These are phyloP conservation scores for Lytechinus pictus DNA, from an alignment of 35 echinoderm and acorn worm species.

Conservation along the genomic window DNA sequence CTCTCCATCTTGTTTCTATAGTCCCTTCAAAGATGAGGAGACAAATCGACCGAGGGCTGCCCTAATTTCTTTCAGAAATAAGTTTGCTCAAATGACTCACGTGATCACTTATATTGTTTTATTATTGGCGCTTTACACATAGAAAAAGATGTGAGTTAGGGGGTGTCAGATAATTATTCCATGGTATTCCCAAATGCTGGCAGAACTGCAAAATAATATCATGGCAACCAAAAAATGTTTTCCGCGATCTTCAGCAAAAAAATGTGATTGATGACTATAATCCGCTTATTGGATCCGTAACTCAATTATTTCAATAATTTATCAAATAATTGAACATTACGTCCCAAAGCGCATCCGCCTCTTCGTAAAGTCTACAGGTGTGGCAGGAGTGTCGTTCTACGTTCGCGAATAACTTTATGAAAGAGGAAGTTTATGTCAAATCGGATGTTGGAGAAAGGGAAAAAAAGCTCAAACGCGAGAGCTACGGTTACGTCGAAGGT, in stretches of 20 bases:
- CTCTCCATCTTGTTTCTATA: background rate
- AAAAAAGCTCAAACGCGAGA: too few species aligned
- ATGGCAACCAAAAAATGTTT: background rate
- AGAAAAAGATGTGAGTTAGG: background rate
- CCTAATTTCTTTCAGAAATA: background rate
- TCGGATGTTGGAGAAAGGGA: too few species aligned
- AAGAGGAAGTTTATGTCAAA: too few species aligned
- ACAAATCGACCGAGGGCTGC: background rate
- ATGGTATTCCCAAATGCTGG: background rate
- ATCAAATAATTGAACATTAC: background rate
- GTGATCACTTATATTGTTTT: background rate
- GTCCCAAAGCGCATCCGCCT: background rate
- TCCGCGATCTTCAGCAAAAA: background rate
- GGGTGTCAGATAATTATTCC: background rate
- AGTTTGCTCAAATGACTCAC: background rate
- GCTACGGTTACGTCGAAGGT: too few species aligned
- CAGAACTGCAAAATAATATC: background rate
- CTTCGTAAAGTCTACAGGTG: background rate
- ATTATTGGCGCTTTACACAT: background rate
- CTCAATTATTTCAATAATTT: background rate
- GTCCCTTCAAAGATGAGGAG: background rate
- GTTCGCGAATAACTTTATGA: too few species aligned
- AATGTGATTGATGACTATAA: background rate
- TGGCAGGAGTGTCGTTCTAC: too few species aligned
- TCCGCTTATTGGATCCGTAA: background rate